Evolutionary conservation across 2,113 vertebrate genomes (phyloP), one percentile per base, ranked within the genome.

Genomic region (Catharus bicknelli): DNA sequence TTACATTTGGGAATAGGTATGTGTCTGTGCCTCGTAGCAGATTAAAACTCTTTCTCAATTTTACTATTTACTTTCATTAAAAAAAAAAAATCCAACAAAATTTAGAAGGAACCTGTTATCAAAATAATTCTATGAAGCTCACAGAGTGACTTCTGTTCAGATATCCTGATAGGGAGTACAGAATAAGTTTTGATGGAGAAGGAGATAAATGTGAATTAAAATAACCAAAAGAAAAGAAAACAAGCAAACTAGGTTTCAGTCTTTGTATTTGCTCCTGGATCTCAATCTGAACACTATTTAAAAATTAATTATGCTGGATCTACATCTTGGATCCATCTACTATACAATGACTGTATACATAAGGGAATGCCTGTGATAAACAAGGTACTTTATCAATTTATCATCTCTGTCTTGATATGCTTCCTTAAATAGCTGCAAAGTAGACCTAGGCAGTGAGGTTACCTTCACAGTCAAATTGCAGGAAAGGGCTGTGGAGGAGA

Each of bases 171-270:
- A 34, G 1, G 14, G 7, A 5, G 4, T 48, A 68, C 8, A 34
- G 15, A 61, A 34, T 2, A 62, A 14, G 3, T 66, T 80, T 38
- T 61, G n/a, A 40, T 27, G 13, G 13, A 45, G 30, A 42, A 4
- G 5, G 17, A 72, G 21, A 38, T 57, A 62, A 66, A 38, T 18
- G 4, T 5, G 1, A 32, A 59, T 77, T 82, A 4, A 20, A 48
- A 6, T 4, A 36, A n/a, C 2, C 15, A 7, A 38, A 50, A n/a
- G 1, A 34, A 61, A 13, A 3, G 1, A 22, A 54, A 68, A 2
- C 5, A 36, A 36, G 7, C 34, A 36, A 36, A 36, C 34, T 36
- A 36, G 34, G 34, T 36, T 69, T 63, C 10, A 30, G 5, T 40
- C 43, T 75, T 25, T 57, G 4, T 34, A 36, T 68, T 79, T 6